These are phyloP conservation scores for Girardinus metallicus DNA, from an alignment of 2,797 vertebrate genomes.

Conservation along the genomic window DNA sequence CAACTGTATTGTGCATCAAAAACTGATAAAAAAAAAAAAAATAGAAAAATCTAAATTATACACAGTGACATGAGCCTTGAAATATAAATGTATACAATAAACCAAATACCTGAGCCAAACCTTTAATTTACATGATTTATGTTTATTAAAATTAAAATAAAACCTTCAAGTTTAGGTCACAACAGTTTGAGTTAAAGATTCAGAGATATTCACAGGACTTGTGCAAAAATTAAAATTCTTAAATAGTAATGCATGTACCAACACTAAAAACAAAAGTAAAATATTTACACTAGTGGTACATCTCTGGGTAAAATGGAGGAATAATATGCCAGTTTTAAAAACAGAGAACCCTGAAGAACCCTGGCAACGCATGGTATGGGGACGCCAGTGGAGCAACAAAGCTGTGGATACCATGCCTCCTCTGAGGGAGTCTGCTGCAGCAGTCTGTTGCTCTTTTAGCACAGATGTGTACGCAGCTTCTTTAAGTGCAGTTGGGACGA, in stretches of 20 bases:
- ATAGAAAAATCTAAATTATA: neutral
- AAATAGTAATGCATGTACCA: neutral
- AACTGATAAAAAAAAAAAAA: neutral
- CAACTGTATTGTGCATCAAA: neutral
- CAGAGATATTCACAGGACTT: conserved; percentile 25
- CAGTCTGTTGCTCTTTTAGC: conserved; percentile 7
- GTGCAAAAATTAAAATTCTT: conserved; percentile 47
- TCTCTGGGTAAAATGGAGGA: conserved; percentile 10
- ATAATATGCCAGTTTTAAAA: conserved; percentile 8
- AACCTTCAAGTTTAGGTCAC: conserved; percentile 1
- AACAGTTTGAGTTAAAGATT: conserved; percentile 17
- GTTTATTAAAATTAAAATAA: neutral
- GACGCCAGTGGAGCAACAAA: conserved; percentile 36
- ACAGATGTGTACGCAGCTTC: neutral
- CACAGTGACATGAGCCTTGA: neutral
- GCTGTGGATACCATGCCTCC: conserved; percentile 47
- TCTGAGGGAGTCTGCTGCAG: conserved; percentile 30
- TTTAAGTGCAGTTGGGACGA: conserved; percentile 18
- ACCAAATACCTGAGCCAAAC: neutral
- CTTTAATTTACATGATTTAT: neutral
- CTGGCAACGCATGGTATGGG: conserved; percentile 44
- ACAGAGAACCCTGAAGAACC: conserved; percentile 23
- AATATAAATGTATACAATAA: neutral
- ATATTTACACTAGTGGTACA: conserved; percentile 38
- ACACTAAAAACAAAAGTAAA: conserved; percentile 28